Conservation (phyloP, 2,888 invertebrate genomes). For the Petrolisthes manimaculis region DNA sequence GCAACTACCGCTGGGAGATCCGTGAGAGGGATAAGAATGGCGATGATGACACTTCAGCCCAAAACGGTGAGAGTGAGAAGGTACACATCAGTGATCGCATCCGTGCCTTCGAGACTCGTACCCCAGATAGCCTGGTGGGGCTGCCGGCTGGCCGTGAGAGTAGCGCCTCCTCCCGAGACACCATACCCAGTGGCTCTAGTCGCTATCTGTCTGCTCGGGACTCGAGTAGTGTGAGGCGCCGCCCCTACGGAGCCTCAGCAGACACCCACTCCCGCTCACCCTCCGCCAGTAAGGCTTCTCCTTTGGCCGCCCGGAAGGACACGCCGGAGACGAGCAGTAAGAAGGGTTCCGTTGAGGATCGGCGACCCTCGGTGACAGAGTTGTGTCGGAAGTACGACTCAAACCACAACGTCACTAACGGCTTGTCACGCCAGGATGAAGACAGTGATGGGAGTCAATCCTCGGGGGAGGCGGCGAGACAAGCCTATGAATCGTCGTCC, state of each 20-base stretch:
- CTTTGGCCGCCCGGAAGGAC: slow-evolving; percentile 11
- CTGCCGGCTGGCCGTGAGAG: slow-evolving; percentile 42
- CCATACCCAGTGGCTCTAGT: background rate
- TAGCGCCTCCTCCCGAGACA: background rate
- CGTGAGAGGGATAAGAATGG: slow-evolving; percentile 46
- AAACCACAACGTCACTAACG: slow-evolving; percentile 56
- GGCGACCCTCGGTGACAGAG: slow-evolving; percentile 54
- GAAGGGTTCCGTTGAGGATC: slow-evolving; percentile 27
- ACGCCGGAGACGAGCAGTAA: slow-evolving; percentile 26
- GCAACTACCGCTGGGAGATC: slow-evolving; percentile 58
- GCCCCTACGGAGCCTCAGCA: background rate
- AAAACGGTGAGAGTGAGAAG: slow-evolving; percentile 52
- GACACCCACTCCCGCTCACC: slow-evolving; percentile 26
- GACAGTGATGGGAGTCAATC: slow-evolving; percentile 51
- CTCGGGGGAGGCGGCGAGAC: slow-evolving; percentile 15
- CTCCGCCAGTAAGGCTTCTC: slow-evolving; percentile 34
- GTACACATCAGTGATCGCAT: slow-evolving; percentile 55
- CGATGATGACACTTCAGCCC: slow-evolving; percentile 23
- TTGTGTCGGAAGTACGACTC: slow-evolving; percentile 59
- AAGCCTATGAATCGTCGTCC: slow-evolving; percentile 2
- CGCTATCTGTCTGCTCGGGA: slow-evolving; percentile 23
- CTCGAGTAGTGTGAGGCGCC: slow-evolving; percentile 23
- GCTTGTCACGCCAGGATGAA: slow-evolving; percentile 44
- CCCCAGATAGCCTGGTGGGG: slow-evolving; percentile 29
- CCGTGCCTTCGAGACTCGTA: slow-evolving; percentile 50